Conservation (phyloP, 2,113 vertebrate species). For the Nycticryphes semicollaris region DNA sequence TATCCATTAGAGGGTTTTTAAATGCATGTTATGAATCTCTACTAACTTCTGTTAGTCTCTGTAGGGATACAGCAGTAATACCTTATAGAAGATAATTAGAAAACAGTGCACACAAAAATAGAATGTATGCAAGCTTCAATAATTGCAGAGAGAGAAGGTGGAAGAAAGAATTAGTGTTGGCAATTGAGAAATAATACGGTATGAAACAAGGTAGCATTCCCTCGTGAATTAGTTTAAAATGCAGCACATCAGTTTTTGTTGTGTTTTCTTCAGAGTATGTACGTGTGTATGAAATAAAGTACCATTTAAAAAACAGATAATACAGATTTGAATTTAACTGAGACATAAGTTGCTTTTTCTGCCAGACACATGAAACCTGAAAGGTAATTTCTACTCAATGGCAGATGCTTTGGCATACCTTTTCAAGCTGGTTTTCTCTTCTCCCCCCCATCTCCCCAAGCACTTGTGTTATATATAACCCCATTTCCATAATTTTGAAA, state of each 20-base stretch:
- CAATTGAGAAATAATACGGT: not conserved
- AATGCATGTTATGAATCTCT: not conserved
- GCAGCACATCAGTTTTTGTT: not conserved
- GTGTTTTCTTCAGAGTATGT: not conserved
- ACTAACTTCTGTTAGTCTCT: not conserved
- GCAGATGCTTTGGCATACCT: not conserved
- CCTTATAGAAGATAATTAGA: not conserved
- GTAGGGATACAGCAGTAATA: not conserved
- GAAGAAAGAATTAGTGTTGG: not conserved
- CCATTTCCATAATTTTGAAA: too few species aligned
- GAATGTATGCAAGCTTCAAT: not conserved
- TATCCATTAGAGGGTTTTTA: not conserved
- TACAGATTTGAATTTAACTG: not conserved
- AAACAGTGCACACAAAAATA: not conserved
- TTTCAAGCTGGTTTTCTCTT: rapidly evolving
- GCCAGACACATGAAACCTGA: not conserved
- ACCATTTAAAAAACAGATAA: not conserved
- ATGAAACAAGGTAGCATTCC: not conserved
- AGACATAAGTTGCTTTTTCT: not conserved
- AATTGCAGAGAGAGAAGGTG: not conserved
- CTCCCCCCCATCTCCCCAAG: rapidly evolving
- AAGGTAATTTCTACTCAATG: not conserved
- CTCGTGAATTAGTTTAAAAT: not conserved
- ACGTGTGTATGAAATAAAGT: not conserved
- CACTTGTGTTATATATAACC: not conserved